Percentiles rank a stretch among this genome's conserved stretches.
Evolutionary conservation across 2,113 vertebrate species (phyloP).

Genomic region (Gobiocypris rarus): DNA sequence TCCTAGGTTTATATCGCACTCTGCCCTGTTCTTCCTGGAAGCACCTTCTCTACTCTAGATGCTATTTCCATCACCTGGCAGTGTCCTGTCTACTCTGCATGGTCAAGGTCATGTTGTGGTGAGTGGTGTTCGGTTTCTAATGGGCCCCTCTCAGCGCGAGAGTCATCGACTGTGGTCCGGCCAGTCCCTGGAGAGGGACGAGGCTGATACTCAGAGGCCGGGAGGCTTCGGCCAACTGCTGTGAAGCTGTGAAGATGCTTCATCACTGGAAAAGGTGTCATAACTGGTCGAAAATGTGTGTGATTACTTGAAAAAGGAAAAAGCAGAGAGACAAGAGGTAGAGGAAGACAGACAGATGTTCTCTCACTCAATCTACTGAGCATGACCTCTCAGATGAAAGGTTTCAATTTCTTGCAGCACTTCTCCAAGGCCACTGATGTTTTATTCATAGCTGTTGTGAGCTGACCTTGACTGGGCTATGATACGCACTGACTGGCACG

Average conservation of each 20-base stretch:
- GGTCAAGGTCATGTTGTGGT: conserved; percentile 51
- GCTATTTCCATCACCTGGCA: conserved; percentile 50
- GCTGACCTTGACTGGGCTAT: conserved; percentile 58
- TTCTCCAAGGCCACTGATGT: conserved; percentile 58
- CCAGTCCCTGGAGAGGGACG: conserved; percentile 1
- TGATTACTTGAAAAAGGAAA: background rate
- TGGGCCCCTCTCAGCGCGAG: conserved; percentile 41
- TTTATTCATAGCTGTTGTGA: conserved; percentile 61
- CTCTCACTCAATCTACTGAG: conserved; percentile 9
- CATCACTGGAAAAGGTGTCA: background rate
- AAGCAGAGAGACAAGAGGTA: background rate
- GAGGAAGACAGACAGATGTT: background rate
- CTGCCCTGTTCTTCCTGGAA: conserved; percentile 50
- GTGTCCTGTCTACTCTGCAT: conserved; percentile 43
- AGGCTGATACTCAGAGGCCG: background rate
- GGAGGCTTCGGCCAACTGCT: background rate
- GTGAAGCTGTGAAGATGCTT: conserved; percentile 13
- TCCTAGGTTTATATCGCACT: conserved; percentile 11
- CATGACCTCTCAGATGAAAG: conserved; percentile 44
- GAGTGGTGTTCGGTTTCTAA: conserved; percentile 57
- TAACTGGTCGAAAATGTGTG: background rate
- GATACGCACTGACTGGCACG: conserved; percentile 31
- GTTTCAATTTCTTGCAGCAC: conserved; percentile 59
- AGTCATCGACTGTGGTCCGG: conserved; percentile 39
- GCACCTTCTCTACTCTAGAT: conserved; percentile 33